Evolutionary conservation across 2,888 invertebrate species (phyloP), one percentile per base, ranked within the genome.

Genomic region (Macaria liturata): DNA sequence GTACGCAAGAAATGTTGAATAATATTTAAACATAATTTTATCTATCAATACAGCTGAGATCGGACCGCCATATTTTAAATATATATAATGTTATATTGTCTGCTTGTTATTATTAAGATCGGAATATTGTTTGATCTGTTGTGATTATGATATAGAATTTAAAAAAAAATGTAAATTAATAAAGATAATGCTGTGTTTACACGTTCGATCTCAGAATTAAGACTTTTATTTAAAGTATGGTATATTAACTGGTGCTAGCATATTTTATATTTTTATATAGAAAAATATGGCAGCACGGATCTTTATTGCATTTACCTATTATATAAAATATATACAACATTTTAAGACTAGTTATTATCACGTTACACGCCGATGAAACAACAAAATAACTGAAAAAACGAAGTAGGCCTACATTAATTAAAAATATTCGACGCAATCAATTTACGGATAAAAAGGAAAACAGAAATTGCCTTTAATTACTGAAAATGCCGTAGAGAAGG

Each of bases 311-410:
- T 67, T 74, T 64, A 61, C 76, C 84, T 86, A 85, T 68, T 66
- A 66, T 75, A 74, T 74, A 79, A 80, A 79, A 73, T 89, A 87
- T 90, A 74, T 90, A 90, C 87, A 89, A 76, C 72, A 65, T 77
- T 79, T 83, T 83, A 85, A 77, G 71, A 74, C 91, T 91, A 91
- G 83, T 91, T 91, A 91, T 91, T 91, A 91, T 91, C 91, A 90
- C 89, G 89, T 91, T 91, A 89, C 91, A 83, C 78, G 81, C 76
- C 81, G 80, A 74, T 80, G 75, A 50, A 52, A 66, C 45, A 52
- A 47, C 48, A 3, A 59, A 1, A 20, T 20, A 59, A 60, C 46
- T 20, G 34, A 9, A 47, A 53, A 55, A 42, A 54, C 4, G 4
- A 40, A 57, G 45, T 32, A 60, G 49, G 52, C 42, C 32, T 57